Percentiles rank a stretch among this genome's conserved stretches.
Conservation (phyloP, 1,140 invertebrate species). For the Aleiodes sp. region DNA sequence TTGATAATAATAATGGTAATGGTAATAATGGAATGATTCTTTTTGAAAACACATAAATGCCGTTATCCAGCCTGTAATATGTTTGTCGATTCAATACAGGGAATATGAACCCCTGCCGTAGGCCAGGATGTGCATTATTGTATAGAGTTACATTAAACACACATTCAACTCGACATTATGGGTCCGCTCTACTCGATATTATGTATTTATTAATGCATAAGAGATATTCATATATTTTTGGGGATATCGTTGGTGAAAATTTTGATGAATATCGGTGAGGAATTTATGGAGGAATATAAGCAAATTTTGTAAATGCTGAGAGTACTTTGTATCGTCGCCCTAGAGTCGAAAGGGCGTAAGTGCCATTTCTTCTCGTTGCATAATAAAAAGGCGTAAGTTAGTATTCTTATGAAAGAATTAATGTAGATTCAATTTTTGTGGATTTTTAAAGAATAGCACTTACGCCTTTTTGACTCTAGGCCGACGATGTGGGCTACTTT, state of each 20-base stretch:
- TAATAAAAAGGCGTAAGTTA: too few species aligned
- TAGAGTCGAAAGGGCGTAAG: too few species aligned
- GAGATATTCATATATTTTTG: neutral
- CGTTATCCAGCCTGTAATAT: conserved; percentile 30
- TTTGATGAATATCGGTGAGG: neutral
- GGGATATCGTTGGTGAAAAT: neutral
- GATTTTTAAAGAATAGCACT: too few species aligned
- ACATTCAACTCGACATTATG: conserved; percentile 31
- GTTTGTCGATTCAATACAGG: conserved; percentile 49
- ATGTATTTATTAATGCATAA: neutral
- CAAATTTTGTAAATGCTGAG: too few species aligned
- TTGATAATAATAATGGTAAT: neutral
- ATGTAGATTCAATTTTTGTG: too few species aligned
- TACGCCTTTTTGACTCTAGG: too few species aligned
- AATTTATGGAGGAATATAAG: neutral
- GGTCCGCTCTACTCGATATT: conserved; percentile 29
- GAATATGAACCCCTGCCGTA: conserved; percentile 47
- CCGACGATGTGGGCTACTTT: too few species aligned
- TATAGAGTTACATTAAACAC: conserved; percentile 65
- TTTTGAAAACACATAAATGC: conserved; percentile 23
- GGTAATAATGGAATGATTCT: neutral
- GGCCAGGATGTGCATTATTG: conserved; percentile 65
- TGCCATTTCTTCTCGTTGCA: too few species aligned
- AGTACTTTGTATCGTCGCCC: too few species aligned
- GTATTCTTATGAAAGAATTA: too few species aligned